Base-by-base conservation (phyloP, 2,113 vertebrate genomes). In the Nipponia nippon region DNA sequence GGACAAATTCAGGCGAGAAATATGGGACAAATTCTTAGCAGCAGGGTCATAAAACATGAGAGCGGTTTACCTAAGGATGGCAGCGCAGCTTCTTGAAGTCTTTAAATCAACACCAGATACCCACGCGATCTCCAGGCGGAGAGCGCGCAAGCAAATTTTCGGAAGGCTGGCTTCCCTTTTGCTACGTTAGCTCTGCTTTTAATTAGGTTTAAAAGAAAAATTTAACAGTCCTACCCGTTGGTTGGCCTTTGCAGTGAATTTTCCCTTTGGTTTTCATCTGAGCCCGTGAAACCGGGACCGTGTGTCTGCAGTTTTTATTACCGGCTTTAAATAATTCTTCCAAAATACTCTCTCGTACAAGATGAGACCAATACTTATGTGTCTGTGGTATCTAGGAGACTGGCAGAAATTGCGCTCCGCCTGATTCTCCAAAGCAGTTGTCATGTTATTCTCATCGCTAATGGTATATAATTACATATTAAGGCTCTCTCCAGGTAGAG, bases 301-400 rank as follows among this genome's bases (percentile, higher is more conserved):
- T 18, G 49, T 23, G 49, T 59, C 95, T 53, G 67, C 83, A 29
- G 47, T 21, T 91, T 75, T 92, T 79, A 65, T 91, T 87, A n/a
- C 70, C 6, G 11, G 80, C 76, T 95, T 91, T 40, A 59, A 96
- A 76, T 81, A 87, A 82, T 93, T 65, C 77, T 58, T 91, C 86
- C 91, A 63, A 83, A 96, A 95, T 58, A 78, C 89, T 80, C 90
- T 83, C 77, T 61, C 27, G 6, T 75, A 92, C 52, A 80, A 93
- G 88, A 82, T 17, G 83, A 93, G 92, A 61, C 88, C 69, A 8
- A 9, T 42, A 30, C 49, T 55, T 50, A 29, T 38, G 76, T 73
- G 95, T 29, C 94, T 87, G 78, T 70, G 94, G 96, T 97, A 95
- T 93, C 96, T 75, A 90, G 92, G 96, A 97, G 96, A 97, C 97